Percentiles rank a stretch among this genome's conserved stretches.
These are phyloP conservation scores for Sus scrofa DNA, from an alignment of 2,113 vertebrate genomes.

Conservation along the genomic window T2T-Sscrofa CM000828.6:41858501-41859000, in stretches of 20 bases:
- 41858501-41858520: not conserved
- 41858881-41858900: not conserved
- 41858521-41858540: not conserved
- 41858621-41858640: not conserved
- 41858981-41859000: not conserved
- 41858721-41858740: not conserved
- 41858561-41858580: not conserved
- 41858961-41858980: not conserved
- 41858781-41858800: not conserved
- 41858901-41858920: too few relatives aligned
- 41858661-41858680: not conserved
- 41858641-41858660: not conserved
- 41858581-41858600: not conserved
- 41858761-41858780: not conserved
- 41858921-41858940: not conserved
- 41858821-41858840: not conserved
- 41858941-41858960: not conserved
- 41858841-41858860: not conserved
- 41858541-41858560: not conserved
- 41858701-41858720: not conserved
- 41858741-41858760: accelerated
- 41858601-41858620: not conserved
- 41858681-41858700: not conserved
- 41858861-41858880: not conserved
- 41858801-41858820: not conserved